phyloP scores from a whole-genome alignment of 2,113 vertebrate species.

The Oncorhynchus nerka region DNA sequence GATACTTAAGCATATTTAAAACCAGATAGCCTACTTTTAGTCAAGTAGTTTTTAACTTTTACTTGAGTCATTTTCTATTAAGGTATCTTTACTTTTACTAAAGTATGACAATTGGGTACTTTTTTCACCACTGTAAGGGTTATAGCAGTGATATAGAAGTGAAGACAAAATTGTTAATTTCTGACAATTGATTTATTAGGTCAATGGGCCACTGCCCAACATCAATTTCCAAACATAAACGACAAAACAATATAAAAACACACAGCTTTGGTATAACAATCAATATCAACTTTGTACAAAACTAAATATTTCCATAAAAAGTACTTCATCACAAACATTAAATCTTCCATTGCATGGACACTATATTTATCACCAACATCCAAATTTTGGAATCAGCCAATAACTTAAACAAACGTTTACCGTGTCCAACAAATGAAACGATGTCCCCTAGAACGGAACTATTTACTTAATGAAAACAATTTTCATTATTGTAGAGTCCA shows the following conservation, averaged over 20 bases:
- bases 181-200: slow-evolving; percentile 69
- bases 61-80: too few relatives aligned
- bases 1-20: too few relatives aligned
- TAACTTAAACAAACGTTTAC: slow-evolving; percentile 63
- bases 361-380: slow-evolving; percentile 77
- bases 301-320: slow-evolving; percentile 81
- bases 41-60: too few relatives aligned
- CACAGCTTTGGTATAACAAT: slow-evolving; percentile 89
- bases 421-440: slow-evolving; percentile 39
- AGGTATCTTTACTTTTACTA: too few relatives aligned
- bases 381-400: slow-evolving; percentile 80
- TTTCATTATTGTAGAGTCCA: slow-evolving; percentile 13
- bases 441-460: slow-evolving; percentile 90
- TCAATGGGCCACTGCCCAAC: slow-evolving; percentile 53
- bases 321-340: slow-evolving; percentile 71
- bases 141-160: too few relatives aligned
- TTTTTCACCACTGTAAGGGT: too few relatives aligned
- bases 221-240: slow-evolving; percentile 56
- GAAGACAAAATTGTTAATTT: slow-evolving; percentile 22
- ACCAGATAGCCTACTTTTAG: too few relatives aligned
- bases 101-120: too few relatives aligned
- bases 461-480: slow-evolving; percentile 42
- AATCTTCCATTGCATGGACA: slow-evolving; percentile 75
- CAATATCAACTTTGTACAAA: slow-evolving; percentile 84
- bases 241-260: slow-evolving; percentile 70